These are phyloP conservation scores for Kradibia gibbosae DNA, from an alignment of 1,140 invertebrate species.

Conservation along the genomic window DNA sequence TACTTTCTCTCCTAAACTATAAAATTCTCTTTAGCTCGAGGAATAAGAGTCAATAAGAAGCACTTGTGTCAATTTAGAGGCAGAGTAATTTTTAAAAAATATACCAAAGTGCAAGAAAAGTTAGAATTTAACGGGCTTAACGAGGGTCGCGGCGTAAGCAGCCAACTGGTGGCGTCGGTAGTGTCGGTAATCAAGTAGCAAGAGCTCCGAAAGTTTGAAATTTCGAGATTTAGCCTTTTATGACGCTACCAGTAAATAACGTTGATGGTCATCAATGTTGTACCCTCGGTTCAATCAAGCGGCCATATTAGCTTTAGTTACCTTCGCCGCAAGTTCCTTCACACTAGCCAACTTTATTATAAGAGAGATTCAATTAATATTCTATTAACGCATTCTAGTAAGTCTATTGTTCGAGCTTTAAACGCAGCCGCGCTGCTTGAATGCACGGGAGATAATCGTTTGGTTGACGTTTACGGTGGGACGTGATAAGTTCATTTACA, in stretches of 20 bases:
- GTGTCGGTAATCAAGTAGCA: no score
- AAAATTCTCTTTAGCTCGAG: neutral
- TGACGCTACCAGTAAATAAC: constrained; percentile 67
- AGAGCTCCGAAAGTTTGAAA: neutral
- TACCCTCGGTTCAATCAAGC: constrained; percentile 63
- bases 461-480: no score
- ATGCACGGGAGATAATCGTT: no score
- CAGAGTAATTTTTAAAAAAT: neutral
- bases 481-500: no score
- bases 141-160: neutral
- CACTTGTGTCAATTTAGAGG: neutral
- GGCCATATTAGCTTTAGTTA: constrained; percentile 5
- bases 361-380: no score
- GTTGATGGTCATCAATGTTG: constrained; percentile 56
- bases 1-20: neutral
- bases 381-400: no score
- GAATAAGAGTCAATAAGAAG: neutral
- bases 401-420: constrained; percentile 27
- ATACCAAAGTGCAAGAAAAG: neutral
- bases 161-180: neutral
- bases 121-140: neutral
- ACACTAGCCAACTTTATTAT: neutral
- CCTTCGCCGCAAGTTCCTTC: neutral
- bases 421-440: neutral
- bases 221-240: constrained; percentile 24